Evolutionary conservation across 2,888 invertebrate genomes (phyloP).

Genomic region (Polydrusus pterygomalis): DNA sequence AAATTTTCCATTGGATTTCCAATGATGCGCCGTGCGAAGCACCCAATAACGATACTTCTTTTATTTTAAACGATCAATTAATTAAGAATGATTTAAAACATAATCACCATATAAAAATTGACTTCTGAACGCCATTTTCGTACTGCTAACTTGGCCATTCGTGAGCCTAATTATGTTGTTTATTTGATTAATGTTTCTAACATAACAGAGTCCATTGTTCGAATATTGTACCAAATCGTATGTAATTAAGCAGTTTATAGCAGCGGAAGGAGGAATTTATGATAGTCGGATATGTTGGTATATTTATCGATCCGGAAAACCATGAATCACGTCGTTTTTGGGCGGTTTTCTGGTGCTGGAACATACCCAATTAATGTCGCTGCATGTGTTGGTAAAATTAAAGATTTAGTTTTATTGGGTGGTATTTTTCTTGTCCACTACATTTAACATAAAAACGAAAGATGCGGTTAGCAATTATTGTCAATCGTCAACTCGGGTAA

Average conservation of each 20-base stretch:
- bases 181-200: slow-evolving; percentile 43
- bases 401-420: not conserved
- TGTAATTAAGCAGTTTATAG: slow-evolving; percentile 51
- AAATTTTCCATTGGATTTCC: too few relatives aligned
- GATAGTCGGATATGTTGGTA: slow-evolving; percentile 43
- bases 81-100: slow-evolving; percentile 23
- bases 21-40: too few relatives aligned
- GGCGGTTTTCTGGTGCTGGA: slow-evolving; percentile 18
- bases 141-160: slow-evolving; percentile 25
- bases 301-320: slow-evolving; percentile 51
- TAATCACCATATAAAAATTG: slow-evolving; percentile 11
- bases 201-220: slow-evolving; percentile 42
- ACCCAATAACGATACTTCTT: not conserved
- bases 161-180: slow-evolving; percentile 41
- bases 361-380: not conserved
- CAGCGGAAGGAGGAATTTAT: slow-evolving; percentile 44
- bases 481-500: too few relatives aligned
- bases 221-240: slow-evolving; percentile 41
- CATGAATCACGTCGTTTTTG: slow-evolving; percentile 46
- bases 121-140: slow-evolving; percentile 12
- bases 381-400: not conserved
- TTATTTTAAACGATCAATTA: slow-evolving; percentile 6
- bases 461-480: too few relatives aligned
- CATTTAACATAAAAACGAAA: too few relatives aligned
- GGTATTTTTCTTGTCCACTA: not conserved